phyloP scores from a whole-genome alignment of 1,140 invertebrate species.

The Carcinoscorpius rotundicauda region DNA sequence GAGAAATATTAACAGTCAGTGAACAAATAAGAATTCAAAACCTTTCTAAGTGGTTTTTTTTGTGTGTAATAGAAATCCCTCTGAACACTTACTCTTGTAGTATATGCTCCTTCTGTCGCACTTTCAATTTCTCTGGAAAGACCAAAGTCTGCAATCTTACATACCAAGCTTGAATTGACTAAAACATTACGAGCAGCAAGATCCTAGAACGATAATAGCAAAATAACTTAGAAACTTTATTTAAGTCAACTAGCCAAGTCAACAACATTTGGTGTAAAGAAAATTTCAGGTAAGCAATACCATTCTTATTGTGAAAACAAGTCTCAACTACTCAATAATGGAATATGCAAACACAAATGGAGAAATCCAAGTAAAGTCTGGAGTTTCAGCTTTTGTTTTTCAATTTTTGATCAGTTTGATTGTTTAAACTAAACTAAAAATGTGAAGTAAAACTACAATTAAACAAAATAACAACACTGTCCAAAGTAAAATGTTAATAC shows the following conservation, averaged over 20 bases:
- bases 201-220: slow-evolving; percentile 38
- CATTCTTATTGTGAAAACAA: no score
- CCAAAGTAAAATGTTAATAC: no score
- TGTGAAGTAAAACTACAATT: no score
- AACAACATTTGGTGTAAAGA: background rate
- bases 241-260: slow-evolving; percentile 2
- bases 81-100: slow-evolving; percentile 61
- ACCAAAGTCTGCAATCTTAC: slow-evolving; percentile 99
- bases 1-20: background rate
- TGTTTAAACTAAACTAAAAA: no score
- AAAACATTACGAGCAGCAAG: slow-evolving; percentile 95
- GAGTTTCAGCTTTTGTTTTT: no score
- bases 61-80: background rate
- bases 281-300: background rate
- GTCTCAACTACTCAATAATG: no score
- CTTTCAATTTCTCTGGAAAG: slow-evolving; percentile 84
- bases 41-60: background rate
- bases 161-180: slow-evolving; percentile 91
- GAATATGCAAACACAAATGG: no score
- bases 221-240: background rate
- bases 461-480: no score
- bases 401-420: no score
- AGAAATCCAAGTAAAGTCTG: no score
- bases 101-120: slow-evolving; percentile 94
- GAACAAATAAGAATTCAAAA: background rate